phyloP scores from a whole-genome alignment of 2,113 vertebrate species.

The Brevimyrus niger region DNA sequence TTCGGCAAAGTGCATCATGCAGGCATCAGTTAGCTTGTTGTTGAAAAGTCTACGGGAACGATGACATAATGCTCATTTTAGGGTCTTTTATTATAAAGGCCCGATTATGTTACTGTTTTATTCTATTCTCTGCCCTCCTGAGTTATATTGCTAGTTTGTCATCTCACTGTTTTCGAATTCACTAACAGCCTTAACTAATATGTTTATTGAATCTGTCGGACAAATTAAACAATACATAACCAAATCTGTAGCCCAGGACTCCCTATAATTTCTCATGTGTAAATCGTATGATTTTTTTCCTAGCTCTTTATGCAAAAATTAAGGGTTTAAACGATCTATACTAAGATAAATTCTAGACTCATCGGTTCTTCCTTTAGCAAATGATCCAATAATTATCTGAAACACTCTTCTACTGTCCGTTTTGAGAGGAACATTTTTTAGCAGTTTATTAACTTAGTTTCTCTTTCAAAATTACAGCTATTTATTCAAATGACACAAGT shows the following conservation, averaged over 20 bases:
- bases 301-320: not conserved
- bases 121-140: not conserved
- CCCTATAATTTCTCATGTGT: not conserved
- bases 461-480: not conserved
- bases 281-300: not conserved
- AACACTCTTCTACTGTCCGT: not conserved
- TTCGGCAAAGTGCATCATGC: conserved; percentile 54
- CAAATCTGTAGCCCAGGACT: not conserved
- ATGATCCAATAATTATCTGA: not conserved
- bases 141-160: not conserved
- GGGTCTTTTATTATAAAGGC: not conserved
- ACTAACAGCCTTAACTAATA: not conserved
- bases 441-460: not conserved
- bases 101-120: not conserved
- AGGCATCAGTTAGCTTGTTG: conserved; percentile 72
- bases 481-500: not conserved
- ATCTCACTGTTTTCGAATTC: not conserved
- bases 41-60: conserved; percentile 67
- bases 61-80: not conserved
- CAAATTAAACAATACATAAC: not conserved
- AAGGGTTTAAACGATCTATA: not conserved
- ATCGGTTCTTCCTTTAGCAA: not conserved
- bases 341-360: not conserved
- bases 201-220: not conserved
- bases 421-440: not conserved